Base-by-base conservation (phyloP, 2,888 invertebrate genomes). In the Hermodice carunculata region DNA sequence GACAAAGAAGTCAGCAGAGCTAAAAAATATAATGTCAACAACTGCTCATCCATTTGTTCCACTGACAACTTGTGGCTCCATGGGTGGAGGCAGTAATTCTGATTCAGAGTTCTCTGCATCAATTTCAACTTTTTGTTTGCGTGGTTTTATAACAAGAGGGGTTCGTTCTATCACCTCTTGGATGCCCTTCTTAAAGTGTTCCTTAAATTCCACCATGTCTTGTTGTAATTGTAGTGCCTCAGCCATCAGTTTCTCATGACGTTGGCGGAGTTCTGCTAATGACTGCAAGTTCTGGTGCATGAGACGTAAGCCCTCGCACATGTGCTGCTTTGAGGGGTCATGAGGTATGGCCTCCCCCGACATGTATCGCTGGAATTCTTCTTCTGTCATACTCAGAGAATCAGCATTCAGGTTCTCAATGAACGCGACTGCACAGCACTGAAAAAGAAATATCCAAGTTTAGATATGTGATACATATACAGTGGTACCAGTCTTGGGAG, bases 361-460 rank as follows among this genome's bases (percentile, higher is more conserved):
- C 89, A 98, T 96, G 86, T 96, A 94, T 26, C 93, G 92, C 76
- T 96, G 92, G 82, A 98, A 99, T 86, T 98, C 97, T 74, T 94
- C 93, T 79, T 91, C 90, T 19, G 94, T 91, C 92, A 99, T 93
- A 82, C 91, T 94, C 61, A 99, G 88, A 1, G 96, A 96, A 81
- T 96, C 95, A 0, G 95, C 95, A 4, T 94, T 96, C 78, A 99
- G 87, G 82, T 96, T 95, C 88, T 98, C 98, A 71, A 99, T 96
- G 86, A 98, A 99, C 11, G 95, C 94, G 37, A 98, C 95, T 2
- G 98, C 99, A 86, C 98, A 98, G 80, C 98, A 98, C 94, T 96
- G 85, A 8, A 88, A 88, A 32, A 42, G 32, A 26, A 62, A 40
- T 40, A 40, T 6, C 6, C 53, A 29, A 2, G 24, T 14, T 44